Evolutionary conservation across 37 sponge, comb jelly and placozoan genomes (phyloP).

Genomic region (Dysidea cf. avara): DNA sequence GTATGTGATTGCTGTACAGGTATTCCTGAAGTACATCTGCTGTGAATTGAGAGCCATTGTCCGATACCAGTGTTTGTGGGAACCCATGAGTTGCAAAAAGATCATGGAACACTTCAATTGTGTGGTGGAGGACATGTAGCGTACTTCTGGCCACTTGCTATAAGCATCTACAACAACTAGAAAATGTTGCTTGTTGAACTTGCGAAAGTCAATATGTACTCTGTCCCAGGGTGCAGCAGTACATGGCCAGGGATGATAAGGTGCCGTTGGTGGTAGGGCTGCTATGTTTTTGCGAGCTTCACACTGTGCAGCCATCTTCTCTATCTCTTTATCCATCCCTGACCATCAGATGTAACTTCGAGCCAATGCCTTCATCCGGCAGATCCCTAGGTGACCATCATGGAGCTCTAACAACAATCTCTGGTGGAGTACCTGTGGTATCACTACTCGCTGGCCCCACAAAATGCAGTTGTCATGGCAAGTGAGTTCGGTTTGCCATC

Average conservation of each 20-base stretch:
- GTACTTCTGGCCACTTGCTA: background rate
- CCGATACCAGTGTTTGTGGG: background rate
- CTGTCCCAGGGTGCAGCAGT: constrained; percentile 5
- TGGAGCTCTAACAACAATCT: too few species aligned
- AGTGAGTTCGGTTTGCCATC: background rate
- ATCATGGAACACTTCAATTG: background rate
- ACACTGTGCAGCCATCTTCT: too few species aligned
- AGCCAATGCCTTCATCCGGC: too few species aligned
- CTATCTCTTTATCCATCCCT: too few species aligned
- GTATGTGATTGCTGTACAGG: background rate
- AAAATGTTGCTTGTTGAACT: background rate
- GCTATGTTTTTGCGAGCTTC: too few species aligned
- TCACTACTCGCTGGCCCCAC: background rate
- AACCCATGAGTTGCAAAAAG: constrained; percentile 5
- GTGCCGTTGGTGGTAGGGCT: background rate
- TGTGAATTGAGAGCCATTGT: too few species aligned
- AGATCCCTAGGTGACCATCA: too few species aligned
- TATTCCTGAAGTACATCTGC: background rate
- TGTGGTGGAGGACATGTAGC: background rate
- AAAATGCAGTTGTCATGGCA: background rate
- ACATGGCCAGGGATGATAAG: constrained; percentile 2
- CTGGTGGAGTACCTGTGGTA: background rate
- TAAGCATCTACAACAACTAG: constrained; percentile 1
- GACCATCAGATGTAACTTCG: too few species aligned
- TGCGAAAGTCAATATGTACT: background rate